Conservation (phyloP, 1,140 invertebrate species). For the Drosophila ananassae region DNA sequence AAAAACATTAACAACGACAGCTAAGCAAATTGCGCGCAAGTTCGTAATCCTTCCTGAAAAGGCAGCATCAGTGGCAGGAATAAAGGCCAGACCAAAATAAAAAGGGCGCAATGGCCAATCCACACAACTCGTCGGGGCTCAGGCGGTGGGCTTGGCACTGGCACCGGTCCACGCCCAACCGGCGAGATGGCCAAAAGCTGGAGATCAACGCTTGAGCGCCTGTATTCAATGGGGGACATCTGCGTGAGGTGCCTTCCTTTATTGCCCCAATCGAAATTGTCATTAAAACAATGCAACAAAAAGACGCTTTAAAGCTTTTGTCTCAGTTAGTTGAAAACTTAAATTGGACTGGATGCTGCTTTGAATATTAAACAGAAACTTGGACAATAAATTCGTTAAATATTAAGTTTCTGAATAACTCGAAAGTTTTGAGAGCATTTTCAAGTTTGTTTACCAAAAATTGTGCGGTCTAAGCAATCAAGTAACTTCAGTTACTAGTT, state of each 20-base stretch:
- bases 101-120: conserved; percentile 25
- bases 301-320: conserved; percentile 24
- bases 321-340: conserved; percentile 24
- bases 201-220: conserved; percentile 46
- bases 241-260: conserved; percentile 31
- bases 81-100: background rate
- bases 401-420: conserved; percentile 28
- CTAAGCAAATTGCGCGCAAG: conserved; percentile 74
- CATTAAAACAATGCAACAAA: conserved; percentile 61
- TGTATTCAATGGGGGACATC: conserved; percentile 43
- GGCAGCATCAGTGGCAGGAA: conserved; percentile 28
- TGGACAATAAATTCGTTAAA: conserved; percentile 19
- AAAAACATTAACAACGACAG: conserved; percentile 53
- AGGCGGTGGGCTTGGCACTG: conserved; percentile 45
- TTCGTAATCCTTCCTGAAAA: conserved; percentile 61
- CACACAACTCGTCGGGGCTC: conserved; percentile 40
- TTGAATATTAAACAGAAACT: conserved; percentile 28
- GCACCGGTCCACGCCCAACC: conserved; percentile 33
- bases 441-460: conserved; percentile 11
- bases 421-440: conserved; percentile 13
- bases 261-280: conserved; percentile 60
- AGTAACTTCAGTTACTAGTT: background rate
- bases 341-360: conserved; percentile 15
- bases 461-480: conserved; percentile 18
- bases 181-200: conserved; percentile 32